phyloP scores from a whole-genome alignment of 1,140 invertebrate species.

The Drosophila sp. region DNA sequence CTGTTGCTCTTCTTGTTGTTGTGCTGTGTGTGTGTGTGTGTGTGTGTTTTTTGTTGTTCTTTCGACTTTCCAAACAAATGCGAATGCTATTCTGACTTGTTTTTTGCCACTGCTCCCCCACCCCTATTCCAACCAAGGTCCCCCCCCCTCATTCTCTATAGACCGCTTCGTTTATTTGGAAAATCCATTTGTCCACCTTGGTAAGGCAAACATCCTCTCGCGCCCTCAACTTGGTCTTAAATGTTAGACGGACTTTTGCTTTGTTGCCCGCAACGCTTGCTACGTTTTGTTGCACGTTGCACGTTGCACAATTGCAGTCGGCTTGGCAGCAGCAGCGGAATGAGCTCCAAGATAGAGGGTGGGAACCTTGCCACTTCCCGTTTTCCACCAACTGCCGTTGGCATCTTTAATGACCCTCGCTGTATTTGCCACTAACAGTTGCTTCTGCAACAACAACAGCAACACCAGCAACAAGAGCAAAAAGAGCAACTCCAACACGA shows the following conservation, averaged over 20 bases:
- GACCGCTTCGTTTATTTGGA: conserved; percentile 63
- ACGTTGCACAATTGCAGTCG: conserved; percentile 62
- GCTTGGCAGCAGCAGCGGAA: neutral
- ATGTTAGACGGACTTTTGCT: conserved; percentile 52
- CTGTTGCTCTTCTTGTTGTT: conserved; percentile 41
- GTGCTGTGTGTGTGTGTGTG: conserved; percentile 23
- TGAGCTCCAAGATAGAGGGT: neutral
- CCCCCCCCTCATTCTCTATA: neutral
- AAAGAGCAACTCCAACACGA: no score
- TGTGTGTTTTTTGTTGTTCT: conserved; percentile 61
- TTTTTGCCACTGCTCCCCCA: conserved; percentile 19
- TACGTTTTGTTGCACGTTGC: conserved; percentile 64
- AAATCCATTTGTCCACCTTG: conserved; percentile 80
- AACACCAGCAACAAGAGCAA: neutral
- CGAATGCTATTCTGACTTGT: conserved; percentile 69
- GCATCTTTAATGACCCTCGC: conserved; percentile 46
- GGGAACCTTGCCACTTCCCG: neutral
- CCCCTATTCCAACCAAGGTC: neutral
- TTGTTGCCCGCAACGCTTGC: conserved; percentile 48
- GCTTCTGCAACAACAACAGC: neutral
- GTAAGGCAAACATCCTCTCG: conserved; percentile 1
- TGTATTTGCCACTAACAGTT: conserved; percentile 11
- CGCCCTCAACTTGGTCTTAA: conserved; percentile 8
- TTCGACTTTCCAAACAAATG: conserved; percentile 71
- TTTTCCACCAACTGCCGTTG: neutral